These are phyloP conservation scores for Ametastegia equiseti DNA, from an alignment of 2,888 invertebrate species.

Conservation along the genomic window DNA sequence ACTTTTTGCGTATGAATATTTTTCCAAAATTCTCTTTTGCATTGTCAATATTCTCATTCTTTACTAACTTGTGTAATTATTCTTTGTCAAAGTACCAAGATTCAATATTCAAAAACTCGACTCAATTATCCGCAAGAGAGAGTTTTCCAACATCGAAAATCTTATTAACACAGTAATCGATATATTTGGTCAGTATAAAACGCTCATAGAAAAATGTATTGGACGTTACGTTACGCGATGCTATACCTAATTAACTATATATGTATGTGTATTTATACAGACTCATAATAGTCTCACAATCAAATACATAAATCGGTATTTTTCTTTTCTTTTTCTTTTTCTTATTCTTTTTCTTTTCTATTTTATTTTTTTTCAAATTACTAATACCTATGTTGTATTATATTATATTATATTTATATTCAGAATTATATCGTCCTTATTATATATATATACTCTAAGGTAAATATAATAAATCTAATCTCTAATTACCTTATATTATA, in stretches of 20 bases:
- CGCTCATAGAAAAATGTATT: slow-evolving; percentile 69
- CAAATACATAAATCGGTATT: not conserved
- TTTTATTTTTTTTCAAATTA: slow-evolving; percentile 1
- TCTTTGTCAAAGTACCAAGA: not conserved
- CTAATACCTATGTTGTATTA: not conserved
- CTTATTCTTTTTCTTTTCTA: too few relatives aligned
- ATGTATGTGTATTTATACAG: not conserved
- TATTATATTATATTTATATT: not conserved
- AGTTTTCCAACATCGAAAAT: slow-evolving; percentile 28
- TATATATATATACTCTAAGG: not conserved
- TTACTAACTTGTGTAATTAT: not conserved
- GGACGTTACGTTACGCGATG: slow-evolving; percentile 39
- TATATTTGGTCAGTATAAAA: slow-evolving; percentile 70
- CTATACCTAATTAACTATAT: slow-evolving; percentile 27
- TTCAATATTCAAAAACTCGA: not conserved
- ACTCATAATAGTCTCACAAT: too few relatives aligned
- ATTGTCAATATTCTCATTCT: too few relatives aligned
- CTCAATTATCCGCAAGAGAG: not conserved
- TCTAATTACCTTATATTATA: not conserved
- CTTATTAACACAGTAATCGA: not conserved
- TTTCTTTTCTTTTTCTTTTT: too few relatives aligned
- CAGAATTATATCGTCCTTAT: not conserved
- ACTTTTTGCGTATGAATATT: too few relatives aligned
- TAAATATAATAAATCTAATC: slow-evolving; percentile 28
- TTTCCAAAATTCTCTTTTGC: too few relatives aligned